Percentiles rank a stretch among this genome's conserved stretches.
These are phyloP conservation scores for Saccopteryx leptura DNA, from an alignment of 2,113 vertebrate genomes.

Conservation along the genomic window DNA sequence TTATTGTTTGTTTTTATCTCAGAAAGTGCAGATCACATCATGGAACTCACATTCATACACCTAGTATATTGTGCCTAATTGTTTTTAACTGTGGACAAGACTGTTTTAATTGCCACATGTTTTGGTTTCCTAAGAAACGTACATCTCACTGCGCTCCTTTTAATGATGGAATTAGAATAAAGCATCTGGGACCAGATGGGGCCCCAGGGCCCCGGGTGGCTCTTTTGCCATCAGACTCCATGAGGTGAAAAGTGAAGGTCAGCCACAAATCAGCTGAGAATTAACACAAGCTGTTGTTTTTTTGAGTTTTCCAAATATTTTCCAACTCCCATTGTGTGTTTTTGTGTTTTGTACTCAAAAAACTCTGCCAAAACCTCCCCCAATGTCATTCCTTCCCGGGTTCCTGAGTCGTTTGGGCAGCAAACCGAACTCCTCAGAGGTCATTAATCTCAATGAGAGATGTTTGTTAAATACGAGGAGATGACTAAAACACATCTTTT, in stretches of 20 bases:
- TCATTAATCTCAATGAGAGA: slow-evolving; percentile 78
- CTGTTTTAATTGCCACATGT: neutral
- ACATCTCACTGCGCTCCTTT: slow-evolving; percentile 34
- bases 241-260: slow-evolving; percentile 38
- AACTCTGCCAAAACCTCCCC: slow-evolving; percentile 81
- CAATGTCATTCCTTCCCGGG: slow-evolving; percentile 79
- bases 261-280: slow-evolving; percentile 63
- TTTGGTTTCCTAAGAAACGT: neutral
- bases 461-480: slow-evolving; percentile 71
- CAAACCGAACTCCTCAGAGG: slow-evolving; percentile 78
- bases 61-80: neutral
- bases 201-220: neutral
- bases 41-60: neutral
- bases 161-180: slow-evolving; percentile 54
- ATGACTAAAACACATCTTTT: slow-evolving; percentile 64
- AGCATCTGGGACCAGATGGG: fast-evolving
- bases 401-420: slow-evolving; percentile 75
- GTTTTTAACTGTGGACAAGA: slow-evolving; percentile 24
- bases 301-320: slow-evolving; percentile 87
- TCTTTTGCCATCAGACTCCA: neutral
- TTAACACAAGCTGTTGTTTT: slow-evolving; percentile 76
- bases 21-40: neutral
- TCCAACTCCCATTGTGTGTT: slow-evolving; percentile 75
- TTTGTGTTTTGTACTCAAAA: slow-evolving; percentile 75
- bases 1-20: slow-evolving; percentile 52